phyloP scores from a whole-genome alignment of 2,888 invertebrate genomes.

The Caenorhabditis japonica region DNA sequence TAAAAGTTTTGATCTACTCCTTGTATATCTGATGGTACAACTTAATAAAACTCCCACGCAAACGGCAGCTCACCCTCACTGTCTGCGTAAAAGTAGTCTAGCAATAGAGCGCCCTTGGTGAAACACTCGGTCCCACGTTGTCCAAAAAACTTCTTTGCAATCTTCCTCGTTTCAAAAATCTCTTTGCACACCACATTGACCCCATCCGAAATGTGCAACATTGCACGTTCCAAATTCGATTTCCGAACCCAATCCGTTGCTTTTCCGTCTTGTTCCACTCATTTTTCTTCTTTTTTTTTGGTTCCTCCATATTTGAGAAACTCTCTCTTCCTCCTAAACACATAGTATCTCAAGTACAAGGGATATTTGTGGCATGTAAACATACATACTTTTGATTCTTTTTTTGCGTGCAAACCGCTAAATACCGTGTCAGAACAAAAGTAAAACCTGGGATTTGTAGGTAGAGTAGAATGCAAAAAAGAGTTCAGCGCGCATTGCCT shows the following conservation, averaged over 20 bases:
- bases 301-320: constrained; percentile 47
- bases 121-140: no score
- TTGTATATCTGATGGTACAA: no score
- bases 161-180: no score
- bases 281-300: neutral
- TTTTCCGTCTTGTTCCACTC: constrained; percentile 5
- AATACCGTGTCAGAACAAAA: constrained; percentile 24
- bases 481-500: constrained; percentile 14
- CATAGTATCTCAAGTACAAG: constrained; percentile 13
- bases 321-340: constrained; percentile 8
- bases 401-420: constrained; percentile 22
- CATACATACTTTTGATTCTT: no score
- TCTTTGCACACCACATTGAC: no score
- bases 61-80: no score
- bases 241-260: constrained; percentile 44
- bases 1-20: no score
- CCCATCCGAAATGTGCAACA: constrained; percentile 33
- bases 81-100: no score
- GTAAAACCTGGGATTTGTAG: neutral
- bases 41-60: no score
- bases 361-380: constrained; percentile 6
- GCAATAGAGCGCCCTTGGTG: no score
- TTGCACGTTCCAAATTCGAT: constrained; percentile 53
- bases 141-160: no score
- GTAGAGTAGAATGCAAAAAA: constrained; percentile 2